Base-by-base conservation (phyloP, 2,113 vertebrate genomes). In the Zonotrichia leucophrys region DNA sequence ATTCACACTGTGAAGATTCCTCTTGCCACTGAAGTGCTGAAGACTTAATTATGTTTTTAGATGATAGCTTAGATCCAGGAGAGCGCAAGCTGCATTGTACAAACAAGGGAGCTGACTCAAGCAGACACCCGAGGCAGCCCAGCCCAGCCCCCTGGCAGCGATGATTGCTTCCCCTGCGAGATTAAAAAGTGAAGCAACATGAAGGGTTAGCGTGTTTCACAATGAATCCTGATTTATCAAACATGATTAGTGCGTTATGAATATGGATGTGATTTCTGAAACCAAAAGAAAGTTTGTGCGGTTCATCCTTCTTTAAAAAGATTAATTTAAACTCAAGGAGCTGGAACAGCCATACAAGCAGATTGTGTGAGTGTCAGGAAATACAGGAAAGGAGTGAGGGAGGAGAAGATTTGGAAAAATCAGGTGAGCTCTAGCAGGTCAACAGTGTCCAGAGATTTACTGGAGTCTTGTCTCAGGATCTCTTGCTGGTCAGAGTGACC, bases 251-350 rank as follows among this genome's bases (percentile, higher is more conserved):
- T 59, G 87, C 69, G 49, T 97, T 94, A 97, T 98, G 96, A 98
- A 97, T 98, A 98, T 97, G 96, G 87, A 98, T 97, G 89, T 89
- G 91, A 84, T 96, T 95, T 77, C 88, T 95, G 84, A 95, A 96
- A 98, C 94, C 85, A 94, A 96, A 97, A 96, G 83, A 77, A 96
- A 87, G 94, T 96, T 94, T 83, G 67, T 44, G 77, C 22, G 73
- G 86, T 87, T 97, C 94, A 84, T 75, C 87, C 75, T 20, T 95
- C 88, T 87, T 73, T 89, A 30, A 89, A 96, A 81, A 83, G 96
- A 83, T 92, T 93, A 91, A 94, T 96, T 97, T 96, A 90, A 94
- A 94, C 85, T 86, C 88, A 68, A 89, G 76, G 12, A 85, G 83
- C 41, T 74, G 58, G 21, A 92, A 41, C 27, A 78, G 63, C 64